Evolutionary conservation across 1,140 invertebrate genomes (phyloP).

Genomic region (Lineus longissimus): DNA sequence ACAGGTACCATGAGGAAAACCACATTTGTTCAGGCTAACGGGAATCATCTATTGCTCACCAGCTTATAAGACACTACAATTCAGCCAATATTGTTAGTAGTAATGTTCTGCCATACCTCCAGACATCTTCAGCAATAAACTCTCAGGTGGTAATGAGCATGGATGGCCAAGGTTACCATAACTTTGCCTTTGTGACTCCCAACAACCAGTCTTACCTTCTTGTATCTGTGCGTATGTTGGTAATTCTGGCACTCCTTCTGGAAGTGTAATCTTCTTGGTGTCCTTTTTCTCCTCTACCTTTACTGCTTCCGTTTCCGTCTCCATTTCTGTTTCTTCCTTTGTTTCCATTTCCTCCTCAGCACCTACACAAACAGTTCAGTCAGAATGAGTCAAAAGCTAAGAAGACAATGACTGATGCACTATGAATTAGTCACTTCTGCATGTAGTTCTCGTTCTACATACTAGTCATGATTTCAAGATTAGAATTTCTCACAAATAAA

Average conservation of each 20-base stretch:
- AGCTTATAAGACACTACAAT: no score
- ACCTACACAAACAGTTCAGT: background rate
- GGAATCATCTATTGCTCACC: no score
- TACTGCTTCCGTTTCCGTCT: background rate
- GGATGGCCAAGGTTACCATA: no score
- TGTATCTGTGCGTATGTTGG: background rate
- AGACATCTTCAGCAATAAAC: no score
- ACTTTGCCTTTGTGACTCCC: no score
- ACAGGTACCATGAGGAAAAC: no score
- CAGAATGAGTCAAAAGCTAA: background rate
- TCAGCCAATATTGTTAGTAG: no score
- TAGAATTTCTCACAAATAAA: background rate
- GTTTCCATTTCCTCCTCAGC: background rate
- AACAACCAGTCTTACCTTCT: background rate
- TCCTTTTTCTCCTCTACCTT: background rate
- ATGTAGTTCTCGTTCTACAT: background rate
- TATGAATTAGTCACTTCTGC: background rate
- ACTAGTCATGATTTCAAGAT: background rate
- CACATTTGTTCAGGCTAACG: no score
- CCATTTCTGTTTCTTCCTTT: background rate
- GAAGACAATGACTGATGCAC: background rate
- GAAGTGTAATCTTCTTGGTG: background rate
- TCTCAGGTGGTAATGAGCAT: no score
- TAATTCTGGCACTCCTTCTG: background rate
- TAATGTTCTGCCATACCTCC: no score